Base-by-base conservation (phyloP, 2,113 vertebrate species). In the Conger conger region DNA sequence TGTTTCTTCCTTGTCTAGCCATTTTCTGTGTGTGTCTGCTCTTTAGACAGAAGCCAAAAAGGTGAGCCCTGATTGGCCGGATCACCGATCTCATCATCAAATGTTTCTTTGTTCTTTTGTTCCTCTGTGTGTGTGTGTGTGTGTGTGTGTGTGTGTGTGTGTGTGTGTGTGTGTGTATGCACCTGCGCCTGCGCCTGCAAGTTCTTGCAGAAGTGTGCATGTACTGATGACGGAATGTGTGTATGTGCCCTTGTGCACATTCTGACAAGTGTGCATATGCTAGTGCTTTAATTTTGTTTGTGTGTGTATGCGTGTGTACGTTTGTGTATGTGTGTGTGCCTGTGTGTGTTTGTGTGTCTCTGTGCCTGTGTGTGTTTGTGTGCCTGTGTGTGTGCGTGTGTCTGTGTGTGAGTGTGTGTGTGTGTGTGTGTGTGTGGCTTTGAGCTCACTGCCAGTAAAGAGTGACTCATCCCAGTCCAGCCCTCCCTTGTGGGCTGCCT, bases 401-500 rank as follows among this genome's bases (percentile, higher is more conserved):
- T 9, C 1, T 73, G 63, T 3, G 6, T 11, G 68, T 17, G 57
- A 63, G 11, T 63, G 57, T 63, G 57, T 63, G 57, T 60, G 57
- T 60, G 13, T 57, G 53, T 57, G 54, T 57, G 54, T 57, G 76
- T 37, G 76, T 42, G 53, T 0, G 27, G 37, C 50, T 27, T 63
- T 80, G 83, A 79, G 77, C 76, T 80, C 77, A 42, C 37, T 84
- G 83, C 54, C 77, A 53, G 83, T 84, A 84, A 84, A 80, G 77
- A 63, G 77, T 84, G 83, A 84, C 35, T 84, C 83, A 84, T 80
- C 33, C 83, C 20, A 27, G 50, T 18, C 60, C 33, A 35, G 8
- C 6, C 76, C 76, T 5, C 76, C 77, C 83, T 53, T 76, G 27
- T 45, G 63, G 82, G 82, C 63, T n/a, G n/a, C 36, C 40, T n/a